A percentile compares a stretch with the other conserved stretches of the same genome.
Evolutionary conservation across 2,797 vertebrate species (phyloP).

Genomic region (Eremophila alpestris): DNA sequence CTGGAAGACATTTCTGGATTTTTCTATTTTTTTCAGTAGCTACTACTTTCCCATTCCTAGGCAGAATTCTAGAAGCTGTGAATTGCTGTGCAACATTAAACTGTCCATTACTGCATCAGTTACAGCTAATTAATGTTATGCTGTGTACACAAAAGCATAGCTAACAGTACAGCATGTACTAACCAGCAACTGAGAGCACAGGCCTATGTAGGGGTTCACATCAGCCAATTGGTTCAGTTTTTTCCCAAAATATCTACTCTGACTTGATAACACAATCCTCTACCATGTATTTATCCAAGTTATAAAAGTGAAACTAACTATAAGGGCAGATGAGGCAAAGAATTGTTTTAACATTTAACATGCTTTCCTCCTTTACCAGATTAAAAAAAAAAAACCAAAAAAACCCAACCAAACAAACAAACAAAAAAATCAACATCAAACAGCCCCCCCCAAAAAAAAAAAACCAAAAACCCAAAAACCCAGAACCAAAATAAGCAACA

Average conservation of each 20-base stretch:
- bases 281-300: neutral
- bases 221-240: neutral
- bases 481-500: no score
- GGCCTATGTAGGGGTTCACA: neutral
- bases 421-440: no score
- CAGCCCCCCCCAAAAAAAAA: no score
- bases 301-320: neutral
- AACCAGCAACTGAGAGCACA: neutral
- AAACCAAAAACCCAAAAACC: no score
- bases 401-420: neutral
- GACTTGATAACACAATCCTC: neutral
- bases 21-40: neutral
- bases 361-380: neutral
- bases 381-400: neutral
- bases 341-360: slow-evolving; percentile 4
- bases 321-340: neutral
- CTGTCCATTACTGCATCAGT: slow-evolving; percentile 19
- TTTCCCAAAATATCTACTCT: neutral
- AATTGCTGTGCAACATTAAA: neutral
- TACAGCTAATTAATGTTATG: slow-evolving; percentile 39
- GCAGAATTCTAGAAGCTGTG: neutral
- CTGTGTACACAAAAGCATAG: neutral
- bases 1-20: neutral
- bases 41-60: neutral
- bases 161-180: neutral